Base-by-base conservation (phyloP, 2,797 vertebrate genomes). In the Channallabes apus region DNA sequence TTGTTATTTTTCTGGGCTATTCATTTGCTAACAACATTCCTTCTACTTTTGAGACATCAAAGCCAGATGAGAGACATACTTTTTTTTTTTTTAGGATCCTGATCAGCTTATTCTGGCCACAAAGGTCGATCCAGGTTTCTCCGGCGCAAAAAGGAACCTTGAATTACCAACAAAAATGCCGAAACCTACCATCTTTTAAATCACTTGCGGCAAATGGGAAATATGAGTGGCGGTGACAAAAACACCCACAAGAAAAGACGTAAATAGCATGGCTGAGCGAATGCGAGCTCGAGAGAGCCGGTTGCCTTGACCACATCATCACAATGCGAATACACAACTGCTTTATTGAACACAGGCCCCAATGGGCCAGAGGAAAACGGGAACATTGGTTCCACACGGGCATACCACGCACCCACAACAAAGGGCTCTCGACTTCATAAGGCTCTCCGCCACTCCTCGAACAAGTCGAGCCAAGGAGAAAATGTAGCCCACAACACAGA, bases 301-400 rank as follows among this genome's bases (percentile, higher is more conserved):
- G 94, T 96, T 96, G 95, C 94, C 94, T 95, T 96, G 96, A 96
- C 96, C 96, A 94, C 96, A 97, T 96, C 96, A 95, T 97, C 96
- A 97, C 96, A 97, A 96, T 96, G 96, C 95, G 94, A 94, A 96
- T 95, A 96, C 94, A 97, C 95, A 96, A 96, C 92, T 94, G 94
- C 94, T 97, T 87, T 96, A 96, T 96, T 97, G 96, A 95, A 97
- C 95, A 96, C 96, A 97, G 96, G 95, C 96, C 94, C 93, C 92
- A 91, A 84, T 91, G 95, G 95, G 95, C 94, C 82, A 72, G 85
- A 88, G 85, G 86, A 94, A 94, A 94, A 94, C 92, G 94, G 94
- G 94, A 95, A 95, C 92, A 92, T 94, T 95, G 94, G 93, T 94
- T 96, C 96, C 95, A 95, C 91, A 93, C 94, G 94, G 94, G 94